Conservation (phyloP, 2,888 invertebrate species). For the Nezara viridula region DNA sequence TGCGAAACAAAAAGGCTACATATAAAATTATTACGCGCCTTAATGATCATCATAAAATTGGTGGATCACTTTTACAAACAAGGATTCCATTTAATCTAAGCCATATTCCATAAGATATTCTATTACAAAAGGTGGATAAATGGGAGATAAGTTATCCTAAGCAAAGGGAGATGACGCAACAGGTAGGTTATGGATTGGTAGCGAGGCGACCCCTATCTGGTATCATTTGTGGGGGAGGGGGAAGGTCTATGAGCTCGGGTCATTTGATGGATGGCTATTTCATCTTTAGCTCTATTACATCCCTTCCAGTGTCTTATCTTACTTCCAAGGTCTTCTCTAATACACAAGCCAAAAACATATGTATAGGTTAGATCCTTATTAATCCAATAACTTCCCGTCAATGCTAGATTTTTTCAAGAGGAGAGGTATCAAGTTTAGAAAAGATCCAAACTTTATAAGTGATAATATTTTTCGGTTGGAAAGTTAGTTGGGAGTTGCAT, state of each 20-base stretch:
- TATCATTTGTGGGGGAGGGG: not conserved
- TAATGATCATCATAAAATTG: no score
- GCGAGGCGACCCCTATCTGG: not conserved
- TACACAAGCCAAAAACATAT: not conserved
- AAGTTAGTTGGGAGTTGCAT: no score
- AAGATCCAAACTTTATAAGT: no score
- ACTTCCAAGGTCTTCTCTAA: not conserved
- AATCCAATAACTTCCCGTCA: no score
- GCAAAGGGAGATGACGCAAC: conserved; percentile 4
- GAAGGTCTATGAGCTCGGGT: not conserved
- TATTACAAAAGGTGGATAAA: not conserved
- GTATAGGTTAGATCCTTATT: not conserved
- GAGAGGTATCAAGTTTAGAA: no score
- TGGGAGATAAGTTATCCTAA: not conserved
- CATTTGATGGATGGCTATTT: conserved; percentile 10
- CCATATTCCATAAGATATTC: not conserved
- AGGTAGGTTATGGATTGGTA: conserved; percentile 27
- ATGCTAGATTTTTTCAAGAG: no score
- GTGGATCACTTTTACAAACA: not conserved
- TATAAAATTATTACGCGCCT: no score
- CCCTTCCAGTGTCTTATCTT: not conserved
- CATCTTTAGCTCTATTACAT: not conserved
- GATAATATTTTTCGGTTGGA: no score
- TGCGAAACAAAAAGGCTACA: no score
- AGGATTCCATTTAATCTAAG: not conserved